Base-by-base conservation (phyloP, 2,113 vertebrate genomes). In the Barnardius zonarius region DNA sequence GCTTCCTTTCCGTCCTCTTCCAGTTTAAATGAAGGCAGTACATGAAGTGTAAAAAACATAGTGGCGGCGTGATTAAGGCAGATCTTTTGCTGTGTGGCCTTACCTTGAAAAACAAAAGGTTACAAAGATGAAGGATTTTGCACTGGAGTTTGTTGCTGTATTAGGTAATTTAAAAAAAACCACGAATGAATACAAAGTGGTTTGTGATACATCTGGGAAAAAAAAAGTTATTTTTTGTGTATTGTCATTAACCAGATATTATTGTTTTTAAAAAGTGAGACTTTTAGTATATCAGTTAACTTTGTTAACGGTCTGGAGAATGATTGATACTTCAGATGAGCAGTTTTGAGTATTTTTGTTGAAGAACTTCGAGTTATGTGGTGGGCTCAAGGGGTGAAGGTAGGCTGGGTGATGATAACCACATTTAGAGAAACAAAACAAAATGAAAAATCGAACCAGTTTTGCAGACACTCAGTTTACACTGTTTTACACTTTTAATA, bases 181-280 rank as follows among this genome's bases (percentile, higher is more conserved):
- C 7, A 6, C 1, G 4, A 55, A 25, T 20, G 19, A 41, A 17
- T 44, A n/a, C 17, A 19, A 90, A 44, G 46, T 17, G 3, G 7
- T 2, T 35, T 9, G 4, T 52, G 30, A 17, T 80, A 12, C 2
- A n/a, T 6, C 13, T 39, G 12, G 12, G 6, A 0, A 13, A 14
- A 66, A 49, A 25, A 30, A 20, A 9, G 0, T 0, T 11, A 5
- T 37, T 48, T 72, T 15, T 24, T 15, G 31, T 51, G 2, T 46
- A 2, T 51, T 91, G 3, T 27, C 11, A 6, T 55, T 77, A 67
- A 28, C 7, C 9, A 80, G 20, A 68, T 74, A 51, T 79, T 18
- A 6, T 3, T 51, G 7, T 64, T 92, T 48, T 5, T 8, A 30
- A 41, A 51, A 51, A 46, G 7, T 4, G n/a, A 24, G 7, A 39